Base-by-base conservation (phyloP, 2,888 invertebrate genomes). In the Dicycla oo region DNA sequence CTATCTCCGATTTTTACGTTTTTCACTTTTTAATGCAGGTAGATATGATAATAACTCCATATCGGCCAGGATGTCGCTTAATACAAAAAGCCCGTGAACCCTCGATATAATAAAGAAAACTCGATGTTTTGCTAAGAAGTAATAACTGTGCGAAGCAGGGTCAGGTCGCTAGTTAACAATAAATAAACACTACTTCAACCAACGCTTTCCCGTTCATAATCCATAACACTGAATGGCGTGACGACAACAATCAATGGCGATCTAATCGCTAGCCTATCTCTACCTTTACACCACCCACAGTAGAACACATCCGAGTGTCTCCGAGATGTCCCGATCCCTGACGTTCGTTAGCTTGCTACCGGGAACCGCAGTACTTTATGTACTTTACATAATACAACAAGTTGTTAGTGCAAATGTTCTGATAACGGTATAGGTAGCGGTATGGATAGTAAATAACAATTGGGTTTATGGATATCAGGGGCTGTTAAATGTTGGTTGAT, bases 301-400 rank as follows among this genome's bases (percentile, higher is more conserved):
- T 66, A 78, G 80, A 71, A 75, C 81, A 64, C 47, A 82, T 68
- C 78, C 78, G 75, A 77, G 30, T 69, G 64, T 62, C 61, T 61
- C 53, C 81, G 72, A 81, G 67, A 72, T 75, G 69, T 75, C 67
- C 73, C 84, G 82, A 76, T 56, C 60, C 60, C 54, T 76, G 73
- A 70, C 78, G 83, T 87, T 87, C 87, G 87, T 87, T 87, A 87
- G 84, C 79, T 56, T 53, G 75, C 79, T 80, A 78, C 82, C 80
- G 81, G 58, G 80, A 84, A 71, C 80, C 60, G 75, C 40, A 7
- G 70, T 63, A 82, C 56, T 81, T 83, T 73, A 80, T 78, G 69
- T 57, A 54, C 26, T 82, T 82, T 78, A 80, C 79, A 82, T 82
- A 82, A 78, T 82, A 67, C 61, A 69, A 60, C 79, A 78, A 81